These are phyloP conservation scores for Chorisops tibialis DNA, from an alignment of 2,888 invertebrate genomes.

Conservation along the genomic window DNA sequence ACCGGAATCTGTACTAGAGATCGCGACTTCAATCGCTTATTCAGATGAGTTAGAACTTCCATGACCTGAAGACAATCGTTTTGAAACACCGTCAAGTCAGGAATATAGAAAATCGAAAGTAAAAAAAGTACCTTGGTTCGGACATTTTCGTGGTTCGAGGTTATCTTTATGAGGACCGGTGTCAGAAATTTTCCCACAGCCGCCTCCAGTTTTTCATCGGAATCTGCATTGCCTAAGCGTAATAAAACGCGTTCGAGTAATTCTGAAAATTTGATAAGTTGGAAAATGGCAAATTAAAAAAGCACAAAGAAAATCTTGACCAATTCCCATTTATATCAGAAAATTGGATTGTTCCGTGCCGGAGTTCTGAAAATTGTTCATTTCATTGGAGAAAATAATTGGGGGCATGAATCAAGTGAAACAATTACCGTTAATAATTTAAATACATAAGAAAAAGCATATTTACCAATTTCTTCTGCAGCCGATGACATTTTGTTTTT, in stretches of 20 bases:
- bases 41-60: slow-evolving; percentile 88
- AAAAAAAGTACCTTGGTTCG: slow-evolving; percentile 56
- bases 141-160: slow-evolving; percentile 82
- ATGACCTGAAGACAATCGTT: slow-evolving; percentile 64
- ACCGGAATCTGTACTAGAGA: slow-evolving; percentile 82
- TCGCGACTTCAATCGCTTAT: slow-evolving; percentile 82
- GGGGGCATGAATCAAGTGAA: not conserved
- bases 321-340: not conserved
- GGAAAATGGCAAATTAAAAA: not conserved
- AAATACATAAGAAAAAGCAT: not conserved
- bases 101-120: not conserved
- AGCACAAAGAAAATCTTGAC: not conserved
- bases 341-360: not conserved
- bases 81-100: not conserved
- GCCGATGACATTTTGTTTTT: slow-evolving; percentile 46
- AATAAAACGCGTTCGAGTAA: slow-evolving; percentile 86
- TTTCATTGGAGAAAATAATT: too few relatives aligned
- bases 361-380: not conserved
- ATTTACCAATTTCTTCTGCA: slow-evolving; percentile 50
- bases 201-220: slow-evolving; percentile 82
- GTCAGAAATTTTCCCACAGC: slow-evolving; percentile 76
- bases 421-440: too few relatives aligned
- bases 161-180: slow-evolving; percentile 85
- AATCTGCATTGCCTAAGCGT: slow-evolving; percentile 82
- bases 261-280: slow-evolving; percentile 58